phyloP scores from a whole-genome alignment of 2,888 invertebrate species.

The Loripinus fragilis region DNA sequence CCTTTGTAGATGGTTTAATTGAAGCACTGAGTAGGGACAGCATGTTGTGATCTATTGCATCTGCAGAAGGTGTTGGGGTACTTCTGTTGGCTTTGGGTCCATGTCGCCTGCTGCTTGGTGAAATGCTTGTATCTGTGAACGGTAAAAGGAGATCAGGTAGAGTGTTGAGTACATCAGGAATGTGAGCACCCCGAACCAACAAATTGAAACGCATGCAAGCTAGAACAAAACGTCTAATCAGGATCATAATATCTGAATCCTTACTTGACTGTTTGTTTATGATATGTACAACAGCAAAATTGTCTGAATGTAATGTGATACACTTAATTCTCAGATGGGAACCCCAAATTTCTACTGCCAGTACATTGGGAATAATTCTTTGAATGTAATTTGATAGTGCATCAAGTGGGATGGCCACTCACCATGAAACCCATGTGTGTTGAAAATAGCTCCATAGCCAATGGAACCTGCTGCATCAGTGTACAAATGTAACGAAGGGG shows the following conservation, averaged over 20 bases:
- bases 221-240: background rate
- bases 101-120: too few relatives aligned
- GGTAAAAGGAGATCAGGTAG: too few relatives aligned
- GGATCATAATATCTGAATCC: conserved; percentile 1
- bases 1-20: too few relatives aligned
- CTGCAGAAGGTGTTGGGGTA: too few relatives aligned
- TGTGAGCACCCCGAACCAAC: too few relatives aligned
- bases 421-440: background rate
- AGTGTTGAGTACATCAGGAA: too few relatives aligned
- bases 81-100: too few relatives aligned
- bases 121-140: too few relatives aligned
- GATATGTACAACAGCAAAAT: conserved; percentile 3
- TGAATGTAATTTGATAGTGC: conserved; percentile 15
- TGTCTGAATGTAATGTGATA: background rate
- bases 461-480: conserved; percentile 14
- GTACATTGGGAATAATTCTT: conserved; percentile 19
- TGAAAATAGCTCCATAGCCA: background rate
- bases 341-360: conserved; percentile 1
- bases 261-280: background rate
- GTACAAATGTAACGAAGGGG: background rate
- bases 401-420: background rate
- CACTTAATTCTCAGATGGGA: too few relatives aligned
- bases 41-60: too few relatives aligned
- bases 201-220: background rate
- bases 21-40: too few relatives aligned